Evolutionary conservation across 1,140 invertebrate species (phyloP), one percentile per base, ranked within the genome.

Genomic region (Goniozus legneri): DNA sequence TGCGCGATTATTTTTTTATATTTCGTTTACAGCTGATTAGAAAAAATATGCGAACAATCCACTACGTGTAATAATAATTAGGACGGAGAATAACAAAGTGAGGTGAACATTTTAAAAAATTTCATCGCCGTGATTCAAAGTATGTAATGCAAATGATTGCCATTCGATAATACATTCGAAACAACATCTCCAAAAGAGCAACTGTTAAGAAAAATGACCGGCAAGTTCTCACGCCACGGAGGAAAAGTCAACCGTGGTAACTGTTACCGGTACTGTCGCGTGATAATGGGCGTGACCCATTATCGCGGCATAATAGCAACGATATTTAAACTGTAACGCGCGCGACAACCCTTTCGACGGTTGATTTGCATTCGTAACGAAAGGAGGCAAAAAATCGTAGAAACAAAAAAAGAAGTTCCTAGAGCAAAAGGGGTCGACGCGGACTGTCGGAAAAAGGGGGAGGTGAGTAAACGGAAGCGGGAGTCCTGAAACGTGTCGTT

Each of bases 241-340:
- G 4, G 10, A 27, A 27, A 27, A 27, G 24, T 15, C 24, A 37
- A 45, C 22, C 19, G 40, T 27, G 24, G 10, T 4, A 27, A 27
- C 10, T 10, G 24, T 27, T 6, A 27, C n/a, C n/a, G n/a, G n/a
- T n/a, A n/a, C n/a, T n/a, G n/a, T n/a, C n/a, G n/a, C n/a, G n/a
- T 21, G 4, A 10, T 30, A 13, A 44, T 64, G 64, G 71, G 65
- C 60, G 65, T 74, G 70, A 71, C 71, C 65, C 65, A 64, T 73
- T 67, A 64, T 50, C 58, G 31, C 20, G 42, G 49, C 42, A 69
- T 65, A 69, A 71, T 67, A 54, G 57, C 60, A 40, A 33, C 63
- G 67, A 69, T 68, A 71, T 69, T 71, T 70, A 64, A 67, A 67
- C 53, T 61, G 63, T 64, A 64, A 50, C 64, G 56, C 62, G 60